Base-by-base conservation (phyloP, 2,888 invertebrate species). In the Tuta absoluta region DNA sequence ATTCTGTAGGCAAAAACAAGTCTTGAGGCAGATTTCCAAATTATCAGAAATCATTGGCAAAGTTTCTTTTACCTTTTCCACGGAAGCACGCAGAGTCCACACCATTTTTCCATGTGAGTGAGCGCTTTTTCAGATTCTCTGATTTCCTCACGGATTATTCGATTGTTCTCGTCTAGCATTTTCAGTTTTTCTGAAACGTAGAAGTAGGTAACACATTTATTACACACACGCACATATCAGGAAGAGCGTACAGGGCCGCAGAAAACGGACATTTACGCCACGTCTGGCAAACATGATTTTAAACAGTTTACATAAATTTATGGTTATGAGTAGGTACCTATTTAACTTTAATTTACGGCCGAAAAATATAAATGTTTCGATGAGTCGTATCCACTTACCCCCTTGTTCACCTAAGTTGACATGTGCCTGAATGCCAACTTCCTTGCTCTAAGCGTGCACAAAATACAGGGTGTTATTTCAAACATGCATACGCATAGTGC, bases 371-470 rank as follows among this genome's bases (percentile, higher is more conserved):
- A 14, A 48, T 8, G 14, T 48, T 17, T 17, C 17, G 7, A 2
- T 19, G 10, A 48, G 1, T 19, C 19, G 17, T 17, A 19, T 17
- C 11, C 33, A 56, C 60, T 64, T 24, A 64, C 64, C 64, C 41
- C 59, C 51, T 41, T 64, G 64, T 38, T 59, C 37, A 23, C 51
- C 53, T 59, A 64, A 23, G 23, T 11, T 60, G 45, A 24, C 41
- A 21, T 60, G 7, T 2, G 60, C 37, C 2, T 49, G 51, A 14
- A 38, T 24, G 0, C 64, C 64, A 10, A 59, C 60, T 23, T 64
- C 64, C 51, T 60, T 64, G 53, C 64, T 64, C 64, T 64, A 49
- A n/a, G 17, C 38, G 14, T 51, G 41, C 51, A 62, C 33, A 60
- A 60, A 60, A 56, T 53, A 53, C 51, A 14, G 23, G 51, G 51